A percentile compares a stretch with the other conserved stretches of the same genome.
phyloP scores from a whole-genome alignment of 2,888 invertebrate genomes.

The Cerastis rubricosa region DNA sequence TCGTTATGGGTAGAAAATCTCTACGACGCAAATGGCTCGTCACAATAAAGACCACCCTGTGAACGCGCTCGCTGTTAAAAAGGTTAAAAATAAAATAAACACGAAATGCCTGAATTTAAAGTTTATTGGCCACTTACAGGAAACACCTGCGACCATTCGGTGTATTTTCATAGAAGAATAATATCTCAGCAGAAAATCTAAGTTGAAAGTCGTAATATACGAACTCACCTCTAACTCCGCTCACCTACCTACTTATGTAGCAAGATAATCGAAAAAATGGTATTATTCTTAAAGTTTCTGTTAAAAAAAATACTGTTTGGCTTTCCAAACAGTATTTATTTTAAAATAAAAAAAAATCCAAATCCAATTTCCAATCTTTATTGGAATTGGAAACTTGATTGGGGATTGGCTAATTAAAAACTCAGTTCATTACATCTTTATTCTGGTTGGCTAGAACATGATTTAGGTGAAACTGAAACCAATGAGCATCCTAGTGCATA shows the following conservation, averaged over 20 bases:
- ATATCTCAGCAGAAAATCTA: slow-evolving; percentile 23
- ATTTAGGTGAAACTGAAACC: background rate
- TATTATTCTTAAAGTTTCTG: background rate
- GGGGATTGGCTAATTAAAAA: background rate
- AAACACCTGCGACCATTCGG: slow-evolving; percentile 78
- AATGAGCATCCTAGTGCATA: background rate
- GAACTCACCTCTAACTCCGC: background rate
- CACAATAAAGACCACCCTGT: slow-evolving; percentile 66
- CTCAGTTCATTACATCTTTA: background rate
- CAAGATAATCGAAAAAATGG: background rate
- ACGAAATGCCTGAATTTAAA: slow-evolving; percentile 77
- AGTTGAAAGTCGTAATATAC: background rate
- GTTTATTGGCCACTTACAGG: slow-evolving; percentile 81
- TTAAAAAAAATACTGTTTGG: background rate
- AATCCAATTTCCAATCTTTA: too few species aligned
- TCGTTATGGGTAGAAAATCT: background rate
- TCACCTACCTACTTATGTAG: background rate
- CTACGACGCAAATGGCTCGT: background rate
- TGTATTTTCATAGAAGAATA: slow-evolving; percentile 33
- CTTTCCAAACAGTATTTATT: too few species aligned
- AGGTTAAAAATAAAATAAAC: slow-evolving; percentile 77
- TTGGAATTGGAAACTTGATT: background rate
- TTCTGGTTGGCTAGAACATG: background rate
- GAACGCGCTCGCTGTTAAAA: slow-evolving; percentile 63
- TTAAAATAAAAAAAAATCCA: too few species aligned